Base-by-base conservation (phyloP, 2,888 invertebrate species). In the Hemicrepidius hirtus region DNA sequence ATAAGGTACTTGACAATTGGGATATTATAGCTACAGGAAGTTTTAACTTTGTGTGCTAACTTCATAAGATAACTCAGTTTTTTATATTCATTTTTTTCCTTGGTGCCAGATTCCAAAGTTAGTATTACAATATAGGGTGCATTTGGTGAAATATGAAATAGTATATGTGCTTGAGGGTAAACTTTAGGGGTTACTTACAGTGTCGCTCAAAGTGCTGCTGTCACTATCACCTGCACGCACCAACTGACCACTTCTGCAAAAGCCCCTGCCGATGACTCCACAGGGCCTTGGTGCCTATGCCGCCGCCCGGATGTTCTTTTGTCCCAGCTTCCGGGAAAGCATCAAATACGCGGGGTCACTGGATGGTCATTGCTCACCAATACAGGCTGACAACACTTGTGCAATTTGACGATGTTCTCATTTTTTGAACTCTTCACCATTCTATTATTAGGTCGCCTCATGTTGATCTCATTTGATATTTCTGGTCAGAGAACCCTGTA, bases 261-360 rank as follows among this genome's bases (percentile, higher is more conserved):
- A 32, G 57, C 13, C 67, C 67, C 67, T 69, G 64, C 55, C 44
- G 60, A 70, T 74, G 67, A 67, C 63, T 70, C 70, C 65, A 41
- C 55, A 77, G 70, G 81, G 80, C 83, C 83, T 83, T 83, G 83
- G 80, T 82, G 80, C 77, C 77, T 80, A 77, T 77, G 78, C 79
- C 79, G 78, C 65, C 65, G 65, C 82, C 84, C 84, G 86, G 86
- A 86, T 83, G 84, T 80, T 81, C 85, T 84, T 86, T 86, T 86
- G 86, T 85, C 82, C 80, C 80, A 81, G 83, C 84, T 86, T 86
- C 86, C 86, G 86, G 86, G 86, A 86, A 86, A 86, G 84, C 84
- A 83, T 80, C 80, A 78, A 82, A 81, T 80, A 83, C 84, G 84
- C 85, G 84, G 86, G 86, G 86, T 86, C 86, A 86, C 81, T 86